Evolutionary conservation across 2,888 invertebrate genomes (phyloP), one percentile per base, ranked within the genome.

Genomic region (Rhogogaster chlorosoma): DNA sequence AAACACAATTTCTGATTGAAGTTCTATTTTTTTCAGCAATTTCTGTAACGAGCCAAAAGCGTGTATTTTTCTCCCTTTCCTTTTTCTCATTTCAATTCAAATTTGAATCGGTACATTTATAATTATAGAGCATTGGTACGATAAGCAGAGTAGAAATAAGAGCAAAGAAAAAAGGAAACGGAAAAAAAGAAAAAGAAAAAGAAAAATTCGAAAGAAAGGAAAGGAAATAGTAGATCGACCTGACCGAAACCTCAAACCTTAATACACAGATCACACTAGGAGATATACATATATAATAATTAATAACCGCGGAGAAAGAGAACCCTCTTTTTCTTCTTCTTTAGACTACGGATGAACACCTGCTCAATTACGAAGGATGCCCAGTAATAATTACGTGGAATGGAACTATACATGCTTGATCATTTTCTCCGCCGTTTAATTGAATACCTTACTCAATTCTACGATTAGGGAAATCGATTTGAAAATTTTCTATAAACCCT

Each of bases 361-460:
- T 70, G 70, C 70, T 70, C 70, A 70, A 70, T 70, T 70, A 70
- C 61, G 61, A 61, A 61, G 61, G 61, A 61, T 61, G 61, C 61
- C 26, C 26, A 26, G 22, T 61, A 26, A 61, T 61, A 61, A 61
- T 61, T 61, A 61, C 61, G 10, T 22, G 22, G 1, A 61, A 53
- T 53, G 10, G 10, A 22, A 61, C 26, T 61, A 61, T 53, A 53
- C 53, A n/a, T 53, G n/a, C n/a, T 53, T 53, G n/a, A 53, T 53
- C n/a, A 53, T 53, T 53, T n/a, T 53, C n/a, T 53, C 0, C n/a
- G 53, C n/a, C 53, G 53, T 53, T 53, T 53, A 53, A n/a, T 53
- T n/a, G n/a, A n/a, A n/a, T 53, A 53, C 1, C 12, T 45, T 15
- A 12, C 3, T 45, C 4, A 12, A 45, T 45, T 45, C 15, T 45